Base-by-base conservation (phyloP, 2,797 vertebrate species). In the Phyllotis vaccarum region DNA sequence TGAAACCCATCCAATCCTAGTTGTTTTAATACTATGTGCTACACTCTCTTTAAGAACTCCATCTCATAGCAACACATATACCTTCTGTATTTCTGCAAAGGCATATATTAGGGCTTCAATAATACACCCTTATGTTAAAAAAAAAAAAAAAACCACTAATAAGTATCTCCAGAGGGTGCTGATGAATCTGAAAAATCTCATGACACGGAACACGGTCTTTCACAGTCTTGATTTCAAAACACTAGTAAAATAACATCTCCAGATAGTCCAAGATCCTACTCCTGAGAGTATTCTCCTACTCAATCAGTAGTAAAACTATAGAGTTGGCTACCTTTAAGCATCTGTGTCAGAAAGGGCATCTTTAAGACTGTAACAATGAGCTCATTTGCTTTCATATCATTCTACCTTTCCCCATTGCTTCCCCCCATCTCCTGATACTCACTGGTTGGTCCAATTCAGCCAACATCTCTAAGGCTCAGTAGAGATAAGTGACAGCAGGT, bases 261-360 rank as follows among this genome's bases (percentile, higher is more conserved):
- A 66, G 14, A 34, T 75, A 75, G 31, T 79, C 58, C 75, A 95
- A 90, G 86, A 68, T 70, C 58, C 74, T 54, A 13, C 62, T 17
- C 3, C 17, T 6, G 37, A 64, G 34, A 83, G 46, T 88, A 88
- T 43, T 88, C 16, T 82, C 29, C 83, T 78, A 74, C 34, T 49
- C n/a, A 86, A 74, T 72, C 37, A 76, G 29, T 56, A 76, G 74
- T 66, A 75, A 92, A 91, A 92, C 52, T 78, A 8, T 93, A 49
- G 91, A 88, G 80, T 24, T 58, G 24, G 31, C 56, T 54, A 74
- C 40, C 66, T 86, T 96, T 29, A 0, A 83, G 37, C 58, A 76
- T 56, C 70, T 86, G 29, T n/a, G 7, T 9, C 29, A 95, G 68
- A 74, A 79, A 90, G 92, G 22, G 24, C 27, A 43, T 66, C 66